Conservation (phyloP, 2,113 vertebrate species). For the Trogon melanurus region DNA sequence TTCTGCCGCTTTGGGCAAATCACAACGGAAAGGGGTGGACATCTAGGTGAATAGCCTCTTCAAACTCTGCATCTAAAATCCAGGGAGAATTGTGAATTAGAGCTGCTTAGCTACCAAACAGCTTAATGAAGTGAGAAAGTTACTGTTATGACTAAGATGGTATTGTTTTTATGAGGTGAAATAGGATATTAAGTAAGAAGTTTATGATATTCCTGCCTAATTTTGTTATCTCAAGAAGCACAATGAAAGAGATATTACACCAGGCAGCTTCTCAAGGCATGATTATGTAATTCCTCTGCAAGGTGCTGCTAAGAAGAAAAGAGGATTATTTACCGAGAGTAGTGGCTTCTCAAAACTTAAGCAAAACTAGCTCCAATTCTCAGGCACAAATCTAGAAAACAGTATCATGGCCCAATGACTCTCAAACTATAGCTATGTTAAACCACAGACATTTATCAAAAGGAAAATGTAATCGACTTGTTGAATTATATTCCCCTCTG, state of each 20-base stretch:
- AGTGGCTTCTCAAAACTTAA: neutral
- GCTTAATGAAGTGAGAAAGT: neutral
- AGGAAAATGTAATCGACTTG: neutral
- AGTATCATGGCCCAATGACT: neutral
- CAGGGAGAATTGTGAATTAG: neutral
- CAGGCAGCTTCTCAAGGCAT: neutral
- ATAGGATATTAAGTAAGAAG: slow-evolving; percentile 22
- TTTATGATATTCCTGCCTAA: neutral
- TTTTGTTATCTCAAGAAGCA: slow-evolving; percentile 10
- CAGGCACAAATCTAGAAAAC: neutral
- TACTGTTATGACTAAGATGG: neutral
- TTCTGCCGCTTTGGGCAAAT: neutral
- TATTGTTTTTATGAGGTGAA: slow-evolving; percentile 3
- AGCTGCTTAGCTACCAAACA: neutral
- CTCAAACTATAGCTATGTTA: neutral
- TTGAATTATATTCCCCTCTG: neutral
- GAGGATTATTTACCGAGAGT: neutral
- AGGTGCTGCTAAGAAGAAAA: neutral
- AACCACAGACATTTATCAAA: neutral
- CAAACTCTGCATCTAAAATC: neutral
- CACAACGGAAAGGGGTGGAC: neutral
- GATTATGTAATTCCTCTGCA: neutral
- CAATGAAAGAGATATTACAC: neutral
- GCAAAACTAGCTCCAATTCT: neutral
- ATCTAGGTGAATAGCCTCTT: neutral